Base-by-base conservation (phyloP, 1,140 invertebrate species). In the Cecropterus lyciades region DNA sequence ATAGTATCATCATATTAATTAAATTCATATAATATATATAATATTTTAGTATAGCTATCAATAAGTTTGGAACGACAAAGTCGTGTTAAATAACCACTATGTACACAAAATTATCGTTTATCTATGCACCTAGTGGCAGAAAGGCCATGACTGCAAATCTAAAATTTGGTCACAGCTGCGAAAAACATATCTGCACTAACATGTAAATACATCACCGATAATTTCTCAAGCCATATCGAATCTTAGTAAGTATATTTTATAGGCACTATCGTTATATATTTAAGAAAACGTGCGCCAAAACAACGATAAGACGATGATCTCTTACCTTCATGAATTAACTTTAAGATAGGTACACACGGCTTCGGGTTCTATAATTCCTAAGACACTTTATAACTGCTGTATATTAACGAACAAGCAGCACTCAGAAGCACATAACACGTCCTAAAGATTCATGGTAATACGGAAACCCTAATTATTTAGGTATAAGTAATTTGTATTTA, bases 101-200 rank as follows among this genome's bases (percentile, higher is more conserved):
- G 71, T 82, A 77, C 73, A 77, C 65, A 72, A 64, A 75, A 65
- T 67, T 70, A 68, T 73, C 37, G 40, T 74, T 70, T 67, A 75
- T 74, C 69, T 77, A 78, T 78, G 73, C 73, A 82, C 67, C 69
- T 72, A 73, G 73, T 66, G 73, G 76, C 69, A 66, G 69, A 24
- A 5, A 78, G 48, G 63, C 72, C 67, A 63, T 63, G 70, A 74
- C 65, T 24, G 64, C 67, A 67, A 70, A 79, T 77, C 64, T 73
- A 75, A 43, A 72, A 71, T 76, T 80, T 78, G 73, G 77, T 77
- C 67, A 70, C 48, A 74, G 72, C 73, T 74, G 65, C 40, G 57
- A 52, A 63, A 62, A 24, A 37, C 40, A 65, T 65, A 65, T 53
- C 17, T 17, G 65, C 45, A 57, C 30, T 43, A 59, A n/a, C n/a